phyloP scores from a whole-genome alignment of 64 coral and sea anemone genomes.

The Montipora sp. region DNA sequence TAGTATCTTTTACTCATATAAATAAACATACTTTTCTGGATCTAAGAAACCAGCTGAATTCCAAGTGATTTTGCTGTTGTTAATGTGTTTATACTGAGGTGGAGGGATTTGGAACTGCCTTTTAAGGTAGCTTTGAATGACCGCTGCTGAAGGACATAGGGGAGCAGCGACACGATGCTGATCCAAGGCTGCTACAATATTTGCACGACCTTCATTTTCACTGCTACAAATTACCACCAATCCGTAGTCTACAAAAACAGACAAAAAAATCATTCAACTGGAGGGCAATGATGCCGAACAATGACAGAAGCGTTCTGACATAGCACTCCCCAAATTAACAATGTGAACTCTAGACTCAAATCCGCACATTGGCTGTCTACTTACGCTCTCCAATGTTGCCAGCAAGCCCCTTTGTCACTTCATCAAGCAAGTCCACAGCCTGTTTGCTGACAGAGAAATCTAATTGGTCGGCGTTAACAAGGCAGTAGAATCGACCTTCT shows the following conservation, averaged over 20 bases:
- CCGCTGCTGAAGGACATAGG: slow-evolving; percentile 30
- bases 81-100: slow-evolving; percentile 50
- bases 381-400: slow-evolving; percentile 35
- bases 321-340: too few species aligned
- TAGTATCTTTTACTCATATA: neutral
- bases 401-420: slow-evolving; percentile 57
- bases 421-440: slow-evolving; percentile 60
- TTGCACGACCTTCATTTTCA: slow-evolving; percentile 81
- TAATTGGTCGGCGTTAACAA: slow-evolving; percentile 83
- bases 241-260: slow-evolving; percentile 62
- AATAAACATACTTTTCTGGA: slow-evolving; percentile 58
- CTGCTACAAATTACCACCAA: slow-evolving; percentile 85
- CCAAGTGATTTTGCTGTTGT: slow-evolving; percentile 60
- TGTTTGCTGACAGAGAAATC: slow-evolving; percentile 84
- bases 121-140: slow-evolving; percentile 61
- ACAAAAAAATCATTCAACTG: neutral
- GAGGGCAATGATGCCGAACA: too few species aligned
- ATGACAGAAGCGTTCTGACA: too few species aligned
- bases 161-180: slow-evolving; percentile 66
- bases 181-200: slow-evolving; percentile 85
- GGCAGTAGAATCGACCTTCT: slow-evolving; percentile 75
- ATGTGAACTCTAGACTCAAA: too few species aligned
- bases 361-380: neutral
- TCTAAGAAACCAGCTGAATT: slow-evolving; percentile 71
- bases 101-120: slow-evolving; percentile 48